Percentiles rank a stretch among this genome's conserved stretches.
Conservation (phyloP, 1,140 invertebrate species). For the Platyscapa corneri region DNA sequence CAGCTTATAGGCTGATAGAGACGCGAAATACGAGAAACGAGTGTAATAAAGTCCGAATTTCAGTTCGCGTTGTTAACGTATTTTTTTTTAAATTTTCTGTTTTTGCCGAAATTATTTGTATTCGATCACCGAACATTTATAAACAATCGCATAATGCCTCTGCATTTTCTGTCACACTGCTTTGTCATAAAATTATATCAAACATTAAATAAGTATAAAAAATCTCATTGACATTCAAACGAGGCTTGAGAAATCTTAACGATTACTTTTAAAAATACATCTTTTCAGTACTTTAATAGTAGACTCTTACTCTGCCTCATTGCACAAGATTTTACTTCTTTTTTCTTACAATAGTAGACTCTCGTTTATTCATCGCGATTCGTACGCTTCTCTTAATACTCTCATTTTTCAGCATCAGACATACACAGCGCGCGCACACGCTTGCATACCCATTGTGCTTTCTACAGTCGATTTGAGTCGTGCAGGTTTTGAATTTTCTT, state of each 20-base stretch:
- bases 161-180: not conserved
- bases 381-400: not conserved
- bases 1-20: not conserved
- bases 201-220: too few relatives aligned
- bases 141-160: too few relatives aligned
- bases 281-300: not conserved
- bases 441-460: not conserved
- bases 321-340: not conserved
- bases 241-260: not conserved
- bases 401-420: slow-evolving; percentile 1
- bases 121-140: too few relatives aligned
- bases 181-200: not conserved
- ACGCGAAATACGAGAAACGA: not conserved
- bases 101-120: not conserved
- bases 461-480: not conserved
- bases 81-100: too few relatives aligned
- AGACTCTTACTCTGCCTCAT: not conserved
- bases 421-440: not conserved
- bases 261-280: not conserved
- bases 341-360: not conserved
- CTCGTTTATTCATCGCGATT: not conserved
- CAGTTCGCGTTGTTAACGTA: too few relatives aligned
- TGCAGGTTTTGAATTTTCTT: not conserved
- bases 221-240: not conserved
- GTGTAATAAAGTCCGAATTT: not conserved